These are phyloP conservation scores for Capromys pilorides DNA, from an alignment of 2,797 vertebrate genomes.

Conservation along the genomic window DNA sequence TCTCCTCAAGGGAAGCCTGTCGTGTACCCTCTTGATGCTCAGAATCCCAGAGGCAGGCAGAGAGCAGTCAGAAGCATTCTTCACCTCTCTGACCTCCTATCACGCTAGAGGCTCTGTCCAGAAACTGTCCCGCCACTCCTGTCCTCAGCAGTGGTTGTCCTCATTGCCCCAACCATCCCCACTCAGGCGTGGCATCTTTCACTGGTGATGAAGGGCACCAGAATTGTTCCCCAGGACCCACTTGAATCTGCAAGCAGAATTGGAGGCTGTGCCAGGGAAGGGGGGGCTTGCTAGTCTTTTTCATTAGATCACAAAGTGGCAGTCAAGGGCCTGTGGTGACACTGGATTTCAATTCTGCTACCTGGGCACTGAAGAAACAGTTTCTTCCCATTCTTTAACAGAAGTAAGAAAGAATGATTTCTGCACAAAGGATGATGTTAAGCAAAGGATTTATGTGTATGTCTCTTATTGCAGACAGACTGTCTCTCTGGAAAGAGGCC, in stretches of 20 bases:
- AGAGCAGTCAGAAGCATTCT: neutral
- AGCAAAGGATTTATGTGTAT: neutral
- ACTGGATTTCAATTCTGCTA: neutral
- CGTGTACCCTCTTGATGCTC: neutral
- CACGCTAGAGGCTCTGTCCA: neutral
- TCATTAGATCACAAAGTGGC: neutral
- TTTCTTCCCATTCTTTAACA: conserved; percentile 1
- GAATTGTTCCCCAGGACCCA: neutral
- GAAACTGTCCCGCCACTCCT: neutral
- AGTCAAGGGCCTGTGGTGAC: neutral
- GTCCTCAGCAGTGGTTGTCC: neutral
- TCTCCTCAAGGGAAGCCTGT: neutral
- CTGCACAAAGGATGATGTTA: conserved; percentile 4
- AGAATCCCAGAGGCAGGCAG: neutral
- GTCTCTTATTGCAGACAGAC: neutral
- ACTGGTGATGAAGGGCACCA: neutral
- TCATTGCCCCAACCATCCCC: neutral
- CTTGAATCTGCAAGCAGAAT: neutral
- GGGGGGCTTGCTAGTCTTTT: neutral
- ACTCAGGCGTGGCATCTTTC: neutral
- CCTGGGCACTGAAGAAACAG: neutral
- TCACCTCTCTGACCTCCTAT: neutral
- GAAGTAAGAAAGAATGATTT: neutral
- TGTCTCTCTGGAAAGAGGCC: neutral
- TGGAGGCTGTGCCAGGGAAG: neutral